phyloP scores from a whole-genome alignment of 2,113 vertebrate species.

The Dromiciops gliroides region DNA sequence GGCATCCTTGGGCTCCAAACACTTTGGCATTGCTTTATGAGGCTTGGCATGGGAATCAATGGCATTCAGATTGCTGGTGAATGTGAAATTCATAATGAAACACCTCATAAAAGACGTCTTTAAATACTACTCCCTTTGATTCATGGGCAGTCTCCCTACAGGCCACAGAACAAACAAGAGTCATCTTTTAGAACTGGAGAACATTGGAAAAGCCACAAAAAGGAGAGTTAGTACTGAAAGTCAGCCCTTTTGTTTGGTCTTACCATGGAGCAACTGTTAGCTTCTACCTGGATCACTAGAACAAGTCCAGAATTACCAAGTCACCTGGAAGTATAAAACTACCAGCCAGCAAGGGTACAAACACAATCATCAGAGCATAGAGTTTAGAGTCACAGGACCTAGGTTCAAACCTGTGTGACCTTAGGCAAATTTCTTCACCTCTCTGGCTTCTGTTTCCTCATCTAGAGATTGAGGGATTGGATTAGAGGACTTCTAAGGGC shows the following conservation, averaged over 20 bases:
- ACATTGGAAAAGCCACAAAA: neutral
- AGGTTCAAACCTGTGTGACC: neutral
- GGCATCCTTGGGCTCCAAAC: slow-evolving; percentile 34
- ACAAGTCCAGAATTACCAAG: neutral
- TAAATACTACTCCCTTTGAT: neutral
- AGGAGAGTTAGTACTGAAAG: neutral
- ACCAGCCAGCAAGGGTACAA: neutral
- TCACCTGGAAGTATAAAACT: neutral
- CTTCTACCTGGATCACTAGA: neutral
- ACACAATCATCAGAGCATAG: neutral
- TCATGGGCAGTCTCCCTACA: neutral
- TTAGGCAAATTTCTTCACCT: neutral
- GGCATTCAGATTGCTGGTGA: neutral
- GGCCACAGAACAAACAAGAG: neutral
- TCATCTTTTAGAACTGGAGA: neutral
- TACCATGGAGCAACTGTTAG: neutral
- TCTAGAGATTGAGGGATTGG: neutral
- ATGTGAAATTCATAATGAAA: slow-evolving; percentile 37
- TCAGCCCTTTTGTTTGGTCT: neutral
- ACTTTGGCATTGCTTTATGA: slow-evolving; percentile 46
- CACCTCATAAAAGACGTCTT: slow-evolving; percentile 54
- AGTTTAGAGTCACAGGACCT: neutral
- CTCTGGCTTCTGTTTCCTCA: neutral
- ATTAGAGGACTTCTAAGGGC: neutral
- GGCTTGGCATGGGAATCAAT: slow-evolving; percentile 29